Base-by-base conservation (phyloP, 2,113 vertebrate genomes). In the Nanger granti region DNA sequence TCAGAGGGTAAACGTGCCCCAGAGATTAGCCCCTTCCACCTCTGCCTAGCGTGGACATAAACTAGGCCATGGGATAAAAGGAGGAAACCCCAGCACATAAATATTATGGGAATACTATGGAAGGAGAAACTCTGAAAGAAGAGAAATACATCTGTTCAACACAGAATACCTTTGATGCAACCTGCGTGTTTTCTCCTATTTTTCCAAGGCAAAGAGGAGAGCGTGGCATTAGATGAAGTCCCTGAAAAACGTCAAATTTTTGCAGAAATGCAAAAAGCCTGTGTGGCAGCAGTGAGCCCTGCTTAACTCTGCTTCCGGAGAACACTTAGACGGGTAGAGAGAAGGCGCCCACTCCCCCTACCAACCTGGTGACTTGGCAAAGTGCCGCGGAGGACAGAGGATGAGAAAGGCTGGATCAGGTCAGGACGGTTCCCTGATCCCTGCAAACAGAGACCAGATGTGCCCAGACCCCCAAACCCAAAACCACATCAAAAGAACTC, bases 21-120 rank as follows among this genome's bases (percentile, higher is more conserved):
- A 85, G 83, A 87, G 96, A 97, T 93, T 95, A 97, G 97, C 95
- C 94, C 96, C 95, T 94, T 97, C 95, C 8, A 90, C 93, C 93
- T 24, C 49, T 9, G 18, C 34, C 22, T 79, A 49, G 57, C 10
- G 13, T 24, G 31, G 44, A 92, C 59, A 55, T 31, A 26, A 8
- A 10, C 91, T 2, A 34, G 37, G n/a, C 37, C 57, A 37, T 57
- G 37, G 14, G 66, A 84, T 8, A 15, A 83, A 93, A 93, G 47
- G 55, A 28, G 80, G 14, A 80, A 87, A 80, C 1, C 5, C 41
- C 44, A 47, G 82, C 34, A 52, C 31, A 59, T 15, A 64, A 49
- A 8, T 41, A 89, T 83, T n/a, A 49, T 1, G 11, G 66, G 14
- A 55, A 83, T 29, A 14, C 29, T 31, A 28, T 4, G 3, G 26